Evolutionary conservation across 1,140 invertebrate species (phyloP).

Genomic region (Anadara kagoshimensis): DNA sequence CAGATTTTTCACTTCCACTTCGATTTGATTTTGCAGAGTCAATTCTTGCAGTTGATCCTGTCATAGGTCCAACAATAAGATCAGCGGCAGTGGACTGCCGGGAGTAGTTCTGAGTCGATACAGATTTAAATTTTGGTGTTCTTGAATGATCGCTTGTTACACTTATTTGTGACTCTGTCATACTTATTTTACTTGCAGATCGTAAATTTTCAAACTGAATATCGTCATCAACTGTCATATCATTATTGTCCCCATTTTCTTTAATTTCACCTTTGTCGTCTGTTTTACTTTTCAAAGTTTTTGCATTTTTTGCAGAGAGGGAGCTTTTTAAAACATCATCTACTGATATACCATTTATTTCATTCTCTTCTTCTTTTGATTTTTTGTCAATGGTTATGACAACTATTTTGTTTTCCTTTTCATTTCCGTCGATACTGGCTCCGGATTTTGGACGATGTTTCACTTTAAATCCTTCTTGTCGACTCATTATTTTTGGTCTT

Average conservation of each 20-base stretch:
- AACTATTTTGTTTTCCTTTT: constrained; percentile 44
- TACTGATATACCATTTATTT: constrained; percentile 48
- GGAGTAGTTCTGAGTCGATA: constrained; percentile 26
- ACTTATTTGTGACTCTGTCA: constrained; percentile 16
- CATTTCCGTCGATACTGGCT: constrained; percentile 29
- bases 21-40: constrained; percentile 5
- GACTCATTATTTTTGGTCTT: constrained; percentile 18
- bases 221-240: not conserved
- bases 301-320: constrained; percentile 21
- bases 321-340: constrained; percentile 53
- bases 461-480: constrained; percentile 39
- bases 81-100: constrained; percentile 17
- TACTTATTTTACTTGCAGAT: constrained; percentile 24
- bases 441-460: constrained; percentile 46
- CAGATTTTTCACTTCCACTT: constrained; percentile 18
- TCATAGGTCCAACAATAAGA: constrained; percentile 19
- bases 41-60: constrained; percentile 34
- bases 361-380: constrained; percentile 45
- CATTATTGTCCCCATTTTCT: constrained; percentile 8
- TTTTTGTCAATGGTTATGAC: constrained; percentile 49
- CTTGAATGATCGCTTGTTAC: constrained; percentile 25
- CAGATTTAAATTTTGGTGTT: constrained; percentile 21
- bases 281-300: not conserved
- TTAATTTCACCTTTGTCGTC: constrained; percentile 8
- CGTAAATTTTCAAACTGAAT: constrained; percentile 10